phyloP scores from a whole-genome alignment of 2,113 vertebrate species.

The Donacobius atricapilla region DNA sequence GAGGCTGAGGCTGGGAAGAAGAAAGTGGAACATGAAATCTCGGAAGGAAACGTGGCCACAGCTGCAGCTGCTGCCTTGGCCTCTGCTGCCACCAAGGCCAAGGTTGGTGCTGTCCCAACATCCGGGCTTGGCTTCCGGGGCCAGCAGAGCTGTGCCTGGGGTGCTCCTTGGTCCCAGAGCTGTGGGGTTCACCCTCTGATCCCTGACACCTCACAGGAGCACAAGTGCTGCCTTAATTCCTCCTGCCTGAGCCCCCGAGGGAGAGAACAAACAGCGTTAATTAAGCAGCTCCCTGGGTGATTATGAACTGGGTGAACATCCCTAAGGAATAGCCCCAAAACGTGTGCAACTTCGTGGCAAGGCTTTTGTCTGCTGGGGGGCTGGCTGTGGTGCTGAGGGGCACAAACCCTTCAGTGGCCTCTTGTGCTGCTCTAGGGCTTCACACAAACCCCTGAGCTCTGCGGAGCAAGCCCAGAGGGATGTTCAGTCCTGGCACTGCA shows the following conservation, averaged over 20 bases:
- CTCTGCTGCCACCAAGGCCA: slow-evolving; percentile 98
- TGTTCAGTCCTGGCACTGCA: neutral
- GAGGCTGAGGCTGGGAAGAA: slow-evolving; percentile 83
- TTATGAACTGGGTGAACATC: neutral
- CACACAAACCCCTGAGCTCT: neutral
- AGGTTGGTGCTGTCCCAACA: slow-evolving; percentile 74
- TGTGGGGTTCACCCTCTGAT: fast-evolving
- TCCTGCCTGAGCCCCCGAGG: neutral
- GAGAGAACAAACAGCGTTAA: neutral
- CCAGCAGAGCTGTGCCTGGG: neutral
- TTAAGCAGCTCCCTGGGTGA: neutral
- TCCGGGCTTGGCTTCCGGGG: neutral
- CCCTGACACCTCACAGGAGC: neutral
- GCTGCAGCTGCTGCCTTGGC: slow-evolving; percentile 94
- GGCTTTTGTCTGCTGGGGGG: neutral
- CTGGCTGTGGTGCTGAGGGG: neutral
- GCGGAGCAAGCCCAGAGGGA: fast-evolving
- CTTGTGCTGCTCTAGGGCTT: neutral
- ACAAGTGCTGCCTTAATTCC: neutral
- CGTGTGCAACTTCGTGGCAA: neutral
- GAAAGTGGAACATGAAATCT: slow-evolving; percentile 89
- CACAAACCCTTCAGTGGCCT: fast-evolving
- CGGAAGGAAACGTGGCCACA: slow-evolving; percentile 93
- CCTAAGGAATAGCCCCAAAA: neutral
- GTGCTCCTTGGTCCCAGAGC: neutral